A percentile compares a stretch with the other conserved stretches of the same genome.
These are phyloP conservation scores for Hyperopisus bebe DNA, from an alignment of 2,113 vertebrate genomes.

Conservation along the genomic window DNA sequence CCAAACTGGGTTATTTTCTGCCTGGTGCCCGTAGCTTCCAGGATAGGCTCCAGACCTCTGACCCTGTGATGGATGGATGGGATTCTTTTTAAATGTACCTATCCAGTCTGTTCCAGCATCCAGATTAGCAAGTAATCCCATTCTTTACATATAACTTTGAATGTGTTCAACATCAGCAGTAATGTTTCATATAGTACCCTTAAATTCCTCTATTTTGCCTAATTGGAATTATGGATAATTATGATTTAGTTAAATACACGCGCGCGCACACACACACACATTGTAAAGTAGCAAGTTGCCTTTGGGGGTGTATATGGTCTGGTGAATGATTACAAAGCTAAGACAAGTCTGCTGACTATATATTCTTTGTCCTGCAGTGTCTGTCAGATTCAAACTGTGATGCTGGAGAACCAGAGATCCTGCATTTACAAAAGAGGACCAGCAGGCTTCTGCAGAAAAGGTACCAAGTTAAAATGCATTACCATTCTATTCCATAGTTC, in stretches of 20 bases:
- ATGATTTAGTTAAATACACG: neutral
- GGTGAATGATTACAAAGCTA: neutral
- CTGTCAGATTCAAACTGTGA: conserved; percentile 55
- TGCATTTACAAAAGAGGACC: conserved; percentile 69
- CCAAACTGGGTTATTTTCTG: neutral
- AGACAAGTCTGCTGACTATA: neutral
- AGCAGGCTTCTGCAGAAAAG: conserved; percentile 62
- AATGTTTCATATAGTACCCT: neutral
- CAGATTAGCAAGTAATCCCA: neutral
- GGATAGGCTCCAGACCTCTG: neutral
- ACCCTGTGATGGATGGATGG: neutral
- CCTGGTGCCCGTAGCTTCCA: neutral
- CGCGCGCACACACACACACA: neutral
- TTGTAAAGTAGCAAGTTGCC: neutral
- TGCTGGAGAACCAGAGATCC: conserved; percentile 60
- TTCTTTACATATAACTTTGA: neutral
- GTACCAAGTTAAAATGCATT: conserved; percentile 39
- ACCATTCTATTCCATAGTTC: neutral
- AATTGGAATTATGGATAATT: neutral
- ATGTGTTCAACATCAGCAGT: neutral
- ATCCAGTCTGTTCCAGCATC: neutral
- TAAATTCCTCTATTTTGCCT: neutral
- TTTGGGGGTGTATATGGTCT: neutral
- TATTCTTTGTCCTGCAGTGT: conserved; percentile 30
- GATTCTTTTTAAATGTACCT: neutral